Percentiles rank a stretch among this genome's conserved stretches.
Evolutionary conservation across 2,888 invertebrate genomes (phyloP).

Genomic region (Priapulus caudatus): DNA sequence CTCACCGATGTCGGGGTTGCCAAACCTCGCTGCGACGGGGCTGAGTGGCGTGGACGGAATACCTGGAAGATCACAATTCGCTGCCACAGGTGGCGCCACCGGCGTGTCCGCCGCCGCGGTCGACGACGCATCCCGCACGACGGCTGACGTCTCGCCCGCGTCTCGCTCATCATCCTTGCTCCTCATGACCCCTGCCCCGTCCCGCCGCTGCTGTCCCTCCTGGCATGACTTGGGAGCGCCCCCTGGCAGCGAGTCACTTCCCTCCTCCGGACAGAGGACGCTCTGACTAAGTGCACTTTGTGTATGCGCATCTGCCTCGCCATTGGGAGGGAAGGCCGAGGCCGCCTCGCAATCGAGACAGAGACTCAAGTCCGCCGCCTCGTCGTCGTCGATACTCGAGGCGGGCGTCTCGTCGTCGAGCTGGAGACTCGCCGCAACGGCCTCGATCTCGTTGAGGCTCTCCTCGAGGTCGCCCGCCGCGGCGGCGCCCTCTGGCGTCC

Average conservation of each 20-base stretch:
- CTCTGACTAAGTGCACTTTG: no score
- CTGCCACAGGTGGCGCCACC: slow-evolving; percentile 11
- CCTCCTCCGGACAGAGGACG: background rate
- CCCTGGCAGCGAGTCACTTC: background rate
- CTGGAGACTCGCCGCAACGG: slow-evolving; percentile 9
- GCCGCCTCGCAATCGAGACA: no score
- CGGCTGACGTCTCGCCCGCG: no score
- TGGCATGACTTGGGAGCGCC: no score
- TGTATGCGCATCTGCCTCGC: no score
- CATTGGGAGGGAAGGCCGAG: no score
- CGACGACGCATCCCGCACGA: no score
- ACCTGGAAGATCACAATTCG: slow-evolving; percentile 16
- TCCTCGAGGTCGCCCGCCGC: slow-evolving; percentile 14
- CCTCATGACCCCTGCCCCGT: background rate
- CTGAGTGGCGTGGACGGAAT: background rate
- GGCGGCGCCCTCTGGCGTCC: background rate
- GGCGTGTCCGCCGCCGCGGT: background rate
- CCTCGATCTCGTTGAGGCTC: slow-evolving; percentile 16
- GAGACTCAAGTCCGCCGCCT: background rate
- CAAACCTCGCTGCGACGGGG: slow-evolving; percentile 12
- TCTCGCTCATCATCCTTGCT: background rate
- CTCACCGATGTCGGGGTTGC: slow-evolving; percentile 26
- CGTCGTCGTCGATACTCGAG: background rate
- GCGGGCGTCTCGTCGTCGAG: background rate
- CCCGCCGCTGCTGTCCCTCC: background rate